phyloP scores from a whole-genome alignment of 2,113 vertebrate species.

The Thunnus maccoyii region DNA sequence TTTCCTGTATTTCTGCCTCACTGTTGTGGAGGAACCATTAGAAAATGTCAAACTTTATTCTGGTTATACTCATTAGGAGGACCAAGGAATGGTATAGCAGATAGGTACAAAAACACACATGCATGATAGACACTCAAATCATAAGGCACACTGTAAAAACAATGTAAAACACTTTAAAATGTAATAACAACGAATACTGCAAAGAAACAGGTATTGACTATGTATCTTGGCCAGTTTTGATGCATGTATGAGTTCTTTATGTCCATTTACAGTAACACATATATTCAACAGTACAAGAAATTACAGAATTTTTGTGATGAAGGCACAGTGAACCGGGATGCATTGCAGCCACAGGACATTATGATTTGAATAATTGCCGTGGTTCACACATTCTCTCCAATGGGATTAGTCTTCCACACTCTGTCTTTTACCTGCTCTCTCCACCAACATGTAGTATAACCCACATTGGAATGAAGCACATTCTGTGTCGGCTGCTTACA shows the following conservation, averaged over 20 bases:
- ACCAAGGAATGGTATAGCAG: too few species aligned
- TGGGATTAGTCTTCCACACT: not conserved
- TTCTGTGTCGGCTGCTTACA: not conserved
- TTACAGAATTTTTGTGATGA: slow-evolving; percentile 21
- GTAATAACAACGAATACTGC: too few species aligned
- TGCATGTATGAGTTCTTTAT: not conserved
- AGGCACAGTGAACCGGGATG: slow-evolving; percentile 20
- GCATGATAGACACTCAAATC: too few species aligned
- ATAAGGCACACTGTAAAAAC: too few species aligned
- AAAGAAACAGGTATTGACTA: too few species aligned
- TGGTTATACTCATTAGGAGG: too few species aligned
- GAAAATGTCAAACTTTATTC: too few species aligned
- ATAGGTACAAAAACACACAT: too few species aligned
- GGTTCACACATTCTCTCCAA: not conserved
- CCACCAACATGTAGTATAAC: not conserved
- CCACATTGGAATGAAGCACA: not conserved
- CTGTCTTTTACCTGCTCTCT: slow-evolving; percentile 4
- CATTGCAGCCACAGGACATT: slow-evolving; percentile 15
- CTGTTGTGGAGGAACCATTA: too few species aligned
- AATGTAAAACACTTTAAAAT: too few species aligned
- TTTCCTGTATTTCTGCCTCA: too few species aligned
- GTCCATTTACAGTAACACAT: not conserved
- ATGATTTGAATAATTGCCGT: slow-evolving; percentile 5
- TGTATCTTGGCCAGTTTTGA: too few species aligned
- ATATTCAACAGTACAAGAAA: not conserved